Evolutionary conservation across 2,888 invertebrate genomes (phyloP).

Genomic region (Ctena decussata): DNA sequence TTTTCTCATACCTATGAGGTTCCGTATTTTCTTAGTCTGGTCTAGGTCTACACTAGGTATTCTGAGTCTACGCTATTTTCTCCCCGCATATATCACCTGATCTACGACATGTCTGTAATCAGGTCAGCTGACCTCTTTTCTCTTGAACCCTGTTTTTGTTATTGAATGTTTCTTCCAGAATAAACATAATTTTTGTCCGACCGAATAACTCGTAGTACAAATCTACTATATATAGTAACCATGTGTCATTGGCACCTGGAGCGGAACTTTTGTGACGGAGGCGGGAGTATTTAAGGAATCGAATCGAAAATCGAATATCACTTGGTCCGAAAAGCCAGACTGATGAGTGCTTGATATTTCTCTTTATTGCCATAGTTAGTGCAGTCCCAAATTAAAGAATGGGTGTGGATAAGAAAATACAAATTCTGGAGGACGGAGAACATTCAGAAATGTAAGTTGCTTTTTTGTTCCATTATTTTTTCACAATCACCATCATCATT

Average conservation of each 20-base stretch:
- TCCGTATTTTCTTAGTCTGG: too few species aligned
- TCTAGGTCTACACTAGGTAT: too few species aligned
- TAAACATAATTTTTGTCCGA: background rate
- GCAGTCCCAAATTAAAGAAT: background rate
- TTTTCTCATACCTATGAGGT: too few species aligned
- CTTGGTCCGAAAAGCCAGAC: background rate
- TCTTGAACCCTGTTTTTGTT: background rate
- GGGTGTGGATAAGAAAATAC: background rate
- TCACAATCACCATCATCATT: too few species aligned
- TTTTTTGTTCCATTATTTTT: background rate
- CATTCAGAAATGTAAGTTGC: background rate
- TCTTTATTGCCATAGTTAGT: too few species aligned
- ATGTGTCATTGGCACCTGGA: background rate
- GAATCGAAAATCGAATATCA: background rate
- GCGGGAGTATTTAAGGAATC: background rate
- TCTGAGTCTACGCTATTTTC: too few species aligned
- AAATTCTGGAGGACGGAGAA: background rate
- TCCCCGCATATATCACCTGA: too few species aligned
- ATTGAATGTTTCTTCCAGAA: background rate
- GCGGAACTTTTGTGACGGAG: background rate
- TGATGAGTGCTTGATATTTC: too few species aligned
- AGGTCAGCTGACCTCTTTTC: background rate
- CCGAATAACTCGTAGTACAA: background rate
- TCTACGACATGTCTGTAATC: too few species aligned
- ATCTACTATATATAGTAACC: background rate